phyloP scores from a whole-genome alignment of 2,888 invertebrate species.

The Eudasyphora cyanicolor region DNA sequence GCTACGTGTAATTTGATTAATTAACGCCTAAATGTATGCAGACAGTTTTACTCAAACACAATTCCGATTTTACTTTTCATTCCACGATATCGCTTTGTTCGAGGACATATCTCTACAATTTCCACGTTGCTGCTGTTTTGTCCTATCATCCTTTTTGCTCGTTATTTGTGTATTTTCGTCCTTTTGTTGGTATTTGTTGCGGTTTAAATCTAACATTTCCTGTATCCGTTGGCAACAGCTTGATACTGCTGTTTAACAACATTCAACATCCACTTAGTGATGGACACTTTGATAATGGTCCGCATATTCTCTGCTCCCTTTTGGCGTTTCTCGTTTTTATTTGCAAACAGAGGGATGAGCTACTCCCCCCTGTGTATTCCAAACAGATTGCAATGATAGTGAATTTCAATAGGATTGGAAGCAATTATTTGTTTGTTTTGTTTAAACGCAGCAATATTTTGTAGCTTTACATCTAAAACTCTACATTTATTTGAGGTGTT shows the following conservation, averaged over 20 bases:
- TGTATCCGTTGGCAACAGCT: conserved; percentile 29
- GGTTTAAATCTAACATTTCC: conserved; percentile 28
- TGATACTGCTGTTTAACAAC: conserved; percentile 26
- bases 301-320: background rate
- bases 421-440: background rate
- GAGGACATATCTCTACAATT: no score
- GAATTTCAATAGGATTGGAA: conserved; percentile 3
- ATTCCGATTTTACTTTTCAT: conserved; percentile 54
- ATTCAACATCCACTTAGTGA: conserved; percentile 30
- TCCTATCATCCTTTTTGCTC: background rate
- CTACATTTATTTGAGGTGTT: background rate
- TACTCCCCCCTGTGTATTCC: background rate
- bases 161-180: background rate
- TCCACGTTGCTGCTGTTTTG: background rate
- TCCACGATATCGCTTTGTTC: background rate
- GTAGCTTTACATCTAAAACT: background rate
- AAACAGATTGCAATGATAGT: conserved; percentile 14
- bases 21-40: conserved; percentile 66
- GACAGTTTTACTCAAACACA: conserved; percentile 56
- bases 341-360: background rate
- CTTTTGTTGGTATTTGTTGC: conserved; percentile 4
- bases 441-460: background rate
- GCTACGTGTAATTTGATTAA: conserved; percentile 63
- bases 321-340: background rate
- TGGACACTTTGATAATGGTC: conserved; percentile 17